Conservation (phyloP, 2,888 invertebrate species). For the Pheosia tremula region DNA sequence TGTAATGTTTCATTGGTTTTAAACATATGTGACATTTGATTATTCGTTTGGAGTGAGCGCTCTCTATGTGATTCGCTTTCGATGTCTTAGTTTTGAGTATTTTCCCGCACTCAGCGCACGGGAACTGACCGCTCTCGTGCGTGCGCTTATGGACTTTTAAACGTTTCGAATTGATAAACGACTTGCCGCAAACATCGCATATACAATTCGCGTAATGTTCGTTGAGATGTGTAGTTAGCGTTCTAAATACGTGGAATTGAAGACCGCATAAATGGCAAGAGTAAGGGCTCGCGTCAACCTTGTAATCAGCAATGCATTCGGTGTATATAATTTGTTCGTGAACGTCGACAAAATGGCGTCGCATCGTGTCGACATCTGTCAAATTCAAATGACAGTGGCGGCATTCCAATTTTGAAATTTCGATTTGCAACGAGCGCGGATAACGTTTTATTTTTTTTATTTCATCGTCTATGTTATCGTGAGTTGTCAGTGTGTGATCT, state of each 20-base stretch:
- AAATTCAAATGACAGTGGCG: constrained; percentile 58
- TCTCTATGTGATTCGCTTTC: constrained; percentile 68
- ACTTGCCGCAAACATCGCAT: constrained; percentile 79
- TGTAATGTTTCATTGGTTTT: constrained; percentile 75
- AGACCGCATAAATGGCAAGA: constrained; percentile 64
- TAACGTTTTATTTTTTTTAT: constrained; percentile 67
- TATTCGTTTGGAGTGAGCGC: constrained; percentile 64
- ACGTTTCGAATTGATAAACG: constrained; percentile 76
- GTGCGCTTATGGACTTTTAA: constrained; percentile 78
- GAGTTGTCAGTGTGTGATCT: constrained; percentile 51
- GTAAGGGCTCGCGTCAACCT: constrained; percentile 64
- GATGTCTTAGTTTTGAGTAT: constrained; percentile 67
- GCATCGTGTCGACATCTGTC: constrained; percentile 59
- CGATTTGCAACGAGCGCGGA: constrained; percentile 71
- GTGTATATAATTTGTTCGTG: constrained; percentile 66
- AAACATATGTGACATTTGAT: constrained; percentile 72
- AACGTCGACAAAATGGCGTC: constrained; percentile 56
- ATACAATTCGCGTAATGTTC: constrained; percentile 79
- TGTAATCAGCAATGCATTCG: constrained; percentile 74
- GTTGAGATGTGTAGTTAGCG: constrained; percentile 74
- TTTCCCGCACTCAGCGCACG: constrained; percentile 66
- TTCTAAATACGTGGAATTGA: constrained; percentile 71
- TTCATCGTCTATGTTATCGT: constrained; percentile 56
- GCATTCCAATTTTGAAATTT: constrained; percentile 70
- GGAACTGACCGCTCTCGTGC: constrained; percentile 72